phyloP scores from a whole-genome alignment of 2,797 vertebrate species.

The Meda fulgida region DNA sequence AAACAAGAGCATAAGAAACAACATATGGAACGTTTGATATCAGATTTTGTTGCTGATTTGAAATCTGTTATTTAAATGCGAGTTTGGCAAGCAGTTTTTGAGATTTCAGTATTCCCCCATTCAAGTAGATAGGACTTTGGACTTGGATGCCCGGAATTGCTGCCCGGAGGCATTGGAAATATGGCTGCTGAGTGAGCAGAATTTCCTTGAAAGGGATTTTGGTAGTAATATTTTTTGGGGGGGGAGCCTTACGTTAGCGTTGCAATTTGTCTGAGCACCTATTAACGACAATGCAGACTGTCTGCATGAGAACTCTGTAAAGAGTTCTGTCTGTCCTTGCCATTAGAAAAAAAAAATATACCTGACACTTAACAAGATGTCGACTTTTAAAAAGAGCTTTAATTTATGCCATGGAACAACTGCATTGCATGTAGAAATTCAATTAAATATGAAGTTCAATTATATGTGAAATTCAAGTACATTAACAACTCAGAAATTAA shows the following conservation, averaged over 20 bases:
- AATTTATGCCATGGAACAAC: neutral
- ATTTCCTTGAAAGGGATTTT: neutral
- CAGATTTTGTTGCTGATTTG: too few relatives aligned
- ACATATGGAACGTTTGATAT: too few relatives aligned
- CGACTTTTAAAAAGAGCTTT: neutral
- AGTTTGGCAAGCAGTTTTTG: too few relatives aligned
- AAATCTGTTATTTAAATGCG: too few relatives aligned
- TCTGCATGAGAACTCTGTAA: neutral
- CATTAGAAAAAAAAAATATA: neutral
- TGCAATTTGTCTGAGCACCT: neutral
- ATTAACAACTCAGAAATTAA: neutral
- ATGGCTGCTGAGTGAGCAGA: neutral
- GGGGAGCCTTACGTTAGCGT: neutral
- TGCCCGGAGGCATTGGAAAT: neutral
- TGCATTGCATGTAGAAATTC: neutral
- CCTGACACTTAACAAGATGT: neutral
- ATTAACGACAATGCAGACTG: neutral
- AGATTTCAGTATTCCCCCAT: neutral
- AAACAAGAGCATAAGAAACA: too few relatives aligned
- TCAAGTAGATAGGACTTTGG: neutral
- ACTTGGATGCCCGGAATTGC: neutral
- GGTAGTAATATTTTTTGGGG: neutral
- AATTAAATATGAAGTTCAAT: neutral
- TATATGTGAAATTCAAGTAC: neutral
- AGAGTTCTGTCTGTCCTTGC: neutral